phyloP scores from a whole-genome alignment of 2,888 invertebrate genomes.

The Drosophila testacea region DNA sequence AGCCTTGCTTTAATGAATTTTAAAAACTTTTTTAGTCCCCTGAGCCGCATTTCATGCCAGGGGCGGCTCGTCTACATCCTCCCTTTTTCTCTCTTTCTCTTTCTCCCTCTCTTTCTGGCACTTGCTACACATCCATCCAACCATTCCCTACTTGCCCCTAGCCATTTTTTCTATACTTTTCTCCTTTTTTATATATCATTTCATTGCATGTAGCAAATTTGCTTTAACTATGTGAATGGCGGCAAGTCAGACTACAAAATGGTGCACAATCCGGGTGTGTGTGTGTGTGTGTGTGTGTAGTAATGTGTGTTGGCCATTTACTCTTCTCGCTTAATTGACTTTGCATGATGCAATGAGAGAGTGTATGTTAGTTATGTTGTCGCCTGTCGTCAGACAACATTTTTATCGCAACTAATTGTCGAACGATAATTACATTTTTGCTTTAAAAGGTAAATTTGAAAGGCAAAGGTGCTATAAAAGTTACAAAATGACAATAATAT shows the following conservation, averaged over 20 bases:
- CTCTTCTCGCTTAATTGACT: conserved; percentile 63
- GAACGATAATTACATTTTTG: conserved; percentile 40
- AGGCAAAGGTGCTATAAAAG: not conserved
- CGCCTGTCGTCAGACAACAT: conserved; percentile 26
- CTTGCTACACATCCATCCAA: not conserved
- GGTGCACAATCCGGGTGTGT: conserved; percentile 1
- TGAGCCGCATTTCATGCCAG: not conserved
- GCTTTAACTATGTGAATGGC: conserved; percentile 55
- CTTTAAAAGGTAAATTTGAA: not conserved
- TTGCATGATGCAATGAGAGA: conserved; percentile 49
- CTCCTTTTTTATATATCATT: conserved; percentile 27
- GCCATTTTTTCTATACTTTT: conserved; percentile 31
- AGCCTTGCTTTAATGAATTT: conserved; percentile 49
- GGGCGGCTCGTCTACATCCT: not conserved
- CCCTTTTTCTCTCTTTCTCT: not conserved
- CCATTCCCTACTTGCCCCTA: not conserved
- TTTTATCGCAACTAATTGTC: conserved; percentile 20
- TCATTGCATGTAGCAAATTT: conserved; percentile 56
- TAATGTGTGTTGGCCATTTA: conserved; percentile 51
- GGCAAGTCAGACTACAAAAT: conserved; percentile 25
- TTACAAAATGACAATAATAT: not conserved
- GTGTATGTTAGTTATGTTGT: conserved; percentile 45
- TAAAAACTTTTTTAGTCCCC: conserved; percentile 33
- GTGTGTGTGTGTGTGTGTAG: conserved; percentile 5
- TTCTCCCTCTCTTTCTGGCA: not conserved